Conservation (phyloP, 2,888 invertebrate genomes). For the Oligia strigilis region DNA sequence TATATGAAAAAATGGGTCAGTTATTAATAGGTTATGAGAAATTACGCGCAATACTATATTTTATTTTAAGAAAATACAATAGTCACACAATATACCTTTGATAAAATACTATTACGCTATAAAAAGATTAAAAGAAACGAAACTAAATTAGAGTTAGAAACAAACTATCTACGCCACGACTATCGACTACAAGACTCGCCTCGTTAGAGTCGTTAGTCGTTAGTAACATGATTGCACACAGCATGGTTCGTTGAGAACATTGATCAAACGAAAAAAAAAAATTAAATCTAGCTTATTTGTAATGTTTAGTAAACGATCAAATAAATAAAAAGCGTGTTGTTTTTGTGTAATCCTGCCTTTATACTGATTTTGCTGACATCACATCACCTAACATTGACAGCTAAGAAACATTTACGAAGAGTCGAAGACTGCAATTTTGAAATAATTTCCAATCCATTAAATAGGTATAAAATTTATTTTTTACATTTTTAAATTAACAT, state of each 20-base stretch:
- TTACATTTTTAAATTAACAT: background rate
- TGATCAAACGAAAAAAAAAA: background rate
- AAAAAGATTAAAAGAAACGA: background rate
- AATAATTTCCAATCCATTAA: too few relatives aligned
- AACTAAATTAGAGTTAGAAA: background rate
- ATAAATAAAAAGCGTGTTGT: background rate
- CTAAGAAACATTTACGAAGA: constrained; percentile 22
- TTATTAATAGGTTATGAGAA: background rate
- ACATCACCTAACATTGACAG: constrained; percentile 29
- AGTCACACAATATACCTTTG: background rate
- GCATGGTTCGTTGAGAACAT: background rate
- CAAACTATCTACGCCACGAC: too few relatives aligned
- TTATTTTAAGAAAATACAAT: background rate
- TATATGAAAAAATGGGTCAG: rapidly evolving
- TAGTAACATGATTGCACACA: background rate
- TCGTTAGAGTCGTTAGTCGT: background rate
- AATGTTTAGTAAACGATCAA: background rate
- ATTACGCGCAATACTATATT: background rate
- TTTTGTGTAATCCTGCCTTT: constrained; percentile 21
- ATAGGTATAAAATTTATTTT: rapidly evolving
- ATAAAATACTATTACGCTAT: background rate
- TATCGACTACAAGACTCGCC: background rate
- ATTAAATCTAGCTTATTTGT: background rate
- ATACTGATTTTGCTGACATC: constrained; percentile 35
- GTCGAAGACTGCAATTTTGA: background rate